Conservation (phyloP, 1,140 invertebrate species). For the Euschistus heros region DNA sequence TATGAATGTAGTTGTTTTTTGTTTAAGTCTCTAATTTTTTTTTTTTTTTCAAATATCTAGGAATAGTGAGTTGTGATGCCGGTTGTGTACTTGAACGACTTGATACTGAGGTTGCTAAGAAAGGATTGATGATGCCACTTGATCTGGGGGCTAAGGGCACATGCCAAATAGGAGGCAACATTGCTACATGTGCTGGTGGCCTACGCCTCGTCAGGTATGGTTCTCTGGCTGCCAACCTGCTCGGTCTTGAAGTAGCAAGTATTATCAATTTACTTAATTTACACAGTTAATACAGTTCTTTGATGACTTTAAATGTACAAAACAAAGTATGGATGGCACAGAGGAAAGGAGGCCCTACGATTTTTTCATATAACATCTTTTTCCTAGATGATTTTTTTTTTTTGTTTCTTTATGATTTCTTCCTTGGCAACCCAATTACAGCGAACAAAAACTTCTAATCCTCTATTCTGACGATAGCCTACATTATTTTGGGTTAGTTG, state of each 20-base stretch:
- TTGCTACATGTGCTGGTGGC: constrained; percentile 94
- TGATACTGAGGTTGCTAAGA: constrained; percentile 60
- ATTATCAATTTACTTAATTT: neutral
- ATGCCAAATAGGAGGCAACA: constrained; percentile 94
- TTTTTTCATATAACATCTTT: too few relatives aligned
- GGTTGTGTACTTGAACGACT: constrained; percentile 86
- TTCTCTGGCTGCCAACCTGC: constrained; percentile 80
- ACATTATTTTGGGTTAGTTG: too few relatives aligned
- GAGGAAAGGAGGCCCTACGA: too few relatives aligned
- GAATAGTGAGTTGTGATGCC: constrained; percentile 74
- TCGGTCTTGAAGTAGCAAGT: constrained; percentile 86
- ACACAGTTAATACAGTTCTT: neutral
- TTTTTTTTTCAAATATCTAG: constrained; percentile 37
- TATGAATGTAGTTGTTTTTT: too few relatives aligned
- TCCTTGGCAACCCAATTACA: too few relatives aligned
- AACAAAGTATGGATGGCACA: too few relatives aligned
- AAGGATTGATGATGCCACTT: constrained; percentile 80
- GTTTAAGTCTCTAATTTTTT: neutral
- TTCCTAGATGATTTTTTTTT: too few relatives aligned
- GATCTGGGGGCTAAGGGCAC: constrained; percentile 95
- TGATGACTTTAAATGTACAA: neutral
- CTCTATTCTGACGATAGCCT: too few relatives aligned
- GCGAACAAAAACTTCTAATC: too few relatives aligned
- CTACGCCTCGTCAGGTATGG: constrained; percentile 88
- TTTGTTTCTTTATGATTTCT: too few relatives aligned